Base-by-base conservation (phyloP, 92 coral and sea anemone species). In the Zoanthus sansibaricus region DNA sequence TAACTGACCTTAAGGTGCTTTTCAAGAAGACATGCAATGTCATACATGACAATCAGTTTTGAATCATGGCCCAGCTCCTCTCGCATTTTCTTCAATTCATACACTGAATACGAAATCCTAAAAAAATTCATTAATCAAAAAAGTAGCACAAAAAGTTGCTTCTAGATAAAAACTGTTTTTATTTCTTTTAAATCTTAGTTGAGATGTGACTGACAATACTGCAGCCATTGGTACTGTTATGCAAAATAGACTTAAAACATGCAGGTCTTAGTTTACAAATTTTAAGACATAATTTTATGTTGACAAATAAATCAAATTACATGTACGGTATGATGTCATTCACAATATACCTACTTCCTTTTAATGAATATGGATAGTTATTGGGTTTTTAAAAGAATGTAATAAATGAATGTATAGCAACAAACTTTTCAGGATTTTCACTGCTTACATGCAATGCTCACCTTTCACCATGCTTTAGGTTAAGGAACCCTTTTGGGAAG, bases 391-490 rank as follows among this genome's bases (percentile, higher is more conserved):
- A 56, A 56, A 56, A 56, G 64, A 56, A 56, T 56, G 64, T 56
- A 56, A n/a, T 56, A 56, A 56, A 56, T 56, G 13, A 56, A 56
- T 56, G 64, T 5, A 56, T 56, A 56, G 64, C 64, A 17, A 56
- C 16, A 17, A 9, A 56, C 64, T 15, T 56, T 9, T 56, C 20
- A 56, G 16, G 64, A 56, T 10, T 56, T 17, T 54, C 59, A 54
- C 9, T 54, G 59, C 59, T 0, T 2, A 54, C 59, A 54, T 54
- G 12, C 9, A 12, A 54, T 54, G 12, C 91, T 32, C 12, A 92
- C 93, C 93, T 90, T 75, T 90, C 95, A 72, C 93, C 93, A 93
- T 85, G 83, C 79, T 90, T 90, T 30, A 90, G 66, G 70, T 86
- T 93, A 18, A 83, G 46, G 52, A 90, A 78, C 70, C 95, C 79